phyloP scores from a whole-genome alignment of 2,797 vertebrate species.

The Astyanax mexicanus region DNA sequence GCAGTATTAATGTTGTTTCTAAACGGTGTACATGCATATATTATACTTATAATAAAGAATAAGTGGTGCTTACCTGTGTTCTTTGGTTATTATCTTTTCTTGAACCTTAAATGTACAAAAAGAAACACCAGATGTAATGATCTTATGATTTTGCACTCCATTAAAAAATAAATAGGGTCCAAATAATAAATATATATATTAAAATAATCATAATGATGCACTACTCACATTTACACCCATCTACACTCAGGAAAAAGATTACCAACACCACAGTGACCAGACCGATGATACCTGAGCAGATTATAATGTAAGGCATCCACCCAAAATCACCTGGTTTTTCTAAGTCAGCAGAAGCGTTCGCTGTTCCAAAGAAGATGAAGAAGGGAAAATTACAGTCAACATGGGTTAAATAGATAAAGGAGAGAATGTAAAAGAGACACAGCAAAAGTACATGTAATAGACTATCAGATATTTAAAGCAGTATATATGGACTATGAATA shows the following conservation, averaged over 20 bases:
- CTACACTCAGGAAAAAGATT: slow-evolving; percentile 18
- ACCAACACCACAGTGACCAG: slow-evolving; percentile 42
- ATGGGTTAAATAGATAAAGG: background rate
- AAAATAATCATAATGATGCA: background rate
- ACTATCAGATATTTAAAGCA: no score
- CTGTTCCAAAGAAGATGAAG: background rate
- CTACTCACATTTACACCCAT: slow-evolving; percentile 55
- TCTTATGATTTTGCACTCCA: no score
- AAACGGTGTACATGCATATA: no score
- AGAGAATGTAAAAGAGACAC: background rate
- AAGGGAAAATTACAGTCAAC: background rate
- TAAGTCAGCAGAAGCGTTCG: background rate
- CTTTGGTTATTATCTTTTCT: background rate
- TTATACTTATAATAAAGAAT: no score
- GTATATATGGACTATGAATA: no score
- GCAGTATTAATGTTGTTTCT: no score
- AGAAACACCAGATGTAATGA: no score
- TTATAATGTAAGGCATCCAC: slow-evolving; percentile 55
- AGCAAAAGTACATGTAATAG: background rate
- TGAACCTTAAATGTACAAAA: slow-evolving; percentile 24
- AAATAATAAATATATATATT: no score
- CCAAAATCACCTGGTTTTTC: fast-evolving
- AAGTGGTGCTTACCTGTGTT: background rate
- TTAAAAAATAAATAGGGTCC: no score
- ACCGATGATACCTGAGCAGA: slow-evolving; percentile 44